Conservation (phyloP, 2,797 vertebrate species). For the Numenius phaeopus region DNA sequence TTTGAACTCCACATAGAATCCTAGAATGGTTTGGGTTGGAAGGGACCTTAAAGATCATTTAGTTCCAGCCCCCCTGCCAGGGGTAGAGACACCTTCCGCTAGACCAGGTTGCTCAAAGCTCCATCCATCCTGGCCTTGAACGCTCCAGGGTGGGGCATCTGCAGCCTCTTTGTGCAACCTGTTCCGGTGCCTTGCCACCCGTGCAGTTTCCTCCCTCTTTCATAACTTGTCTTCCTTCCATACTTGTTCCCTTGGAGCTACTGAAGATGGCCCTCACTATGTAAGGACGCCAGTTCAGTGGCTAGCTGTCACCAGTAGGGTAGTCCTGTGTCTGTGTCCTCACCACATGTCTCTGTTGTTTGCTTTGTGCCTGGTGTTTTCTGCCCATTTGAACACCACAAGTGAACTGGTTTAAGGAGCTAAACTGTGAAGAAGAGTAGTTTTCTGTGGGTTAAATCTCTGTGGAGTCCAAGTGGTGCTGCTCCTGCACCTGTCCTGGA, state of each 20-base stretch:
- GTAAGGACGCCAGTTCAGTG: not conserved
- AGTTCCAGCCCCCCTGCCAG: not conserved
- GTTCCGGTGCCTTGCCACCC: not conserved
- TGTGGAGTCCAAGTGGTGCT: not conserved
- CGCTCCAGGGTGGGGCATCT: not conserved
- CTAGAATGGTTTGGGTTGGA: not conserved
- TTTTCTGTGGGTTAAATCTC: not conserved
- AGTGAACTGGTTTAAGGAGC: not conserved
- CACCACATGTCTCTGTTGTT: accelerated
- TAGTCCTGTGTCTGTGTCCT: too few species aligned
- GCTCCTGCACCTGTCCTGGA: not conserved
- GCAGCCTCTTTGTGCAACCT: not conserved
- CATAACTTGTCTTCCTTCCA: not conserved
- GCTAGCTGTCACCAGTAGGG: accelerated
- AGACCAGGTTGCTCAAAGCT: not conserved
- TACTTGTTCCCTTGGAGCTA: not conserved
- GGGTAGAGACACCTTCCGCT: not conserved
- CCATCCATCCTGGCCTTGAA: not conserved
- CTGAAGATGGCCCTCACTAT: not conserved
- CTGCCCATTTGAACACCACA: not conserved
- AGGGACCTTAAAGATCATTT: not conserved
- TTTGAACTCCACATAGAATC: not conserved
- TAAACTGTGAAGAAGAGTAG: not conserved
- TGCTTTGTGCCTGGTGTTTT: not conserved
- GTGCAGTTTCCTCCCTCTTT: not conserved